Percentiles rank a stretch among this genome's conserved stretches.
Evolutionary conservation across 2,888 invertebrate species (phyloP).

Genomic region (Xylota sylvarum): DNA sequence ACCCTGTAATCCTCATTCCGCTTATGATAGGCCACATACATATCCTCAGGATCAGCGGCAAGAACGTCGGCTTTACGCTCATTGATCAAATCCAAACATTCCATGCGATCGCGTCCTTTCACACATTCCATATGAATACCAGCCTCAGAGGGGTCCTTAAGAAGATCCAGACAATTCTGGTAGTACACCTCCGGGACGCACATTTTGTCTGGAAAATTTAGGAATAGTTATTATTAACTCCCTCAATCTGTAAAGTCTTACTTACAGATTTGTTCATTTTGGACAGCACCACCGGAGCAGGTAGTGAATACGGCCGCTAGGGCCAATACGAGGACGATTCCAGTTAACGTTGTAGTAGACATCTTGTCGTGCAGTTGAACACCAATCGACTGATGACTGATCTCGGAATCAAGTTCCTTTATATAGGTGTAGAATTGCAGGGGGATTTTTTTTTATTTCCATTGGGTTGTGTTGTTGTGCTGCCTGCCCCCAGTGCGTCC

Average conservation of each 20-base stretch:
- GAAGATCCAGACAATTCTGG: constrained; percentile 87
- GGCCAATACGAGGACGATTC: constrained; percentile 52
- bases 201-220: constrained; percentile 87
- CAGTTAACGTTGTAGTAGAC: constrained; percentile 58
- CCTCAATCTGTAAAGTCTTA: neutral
- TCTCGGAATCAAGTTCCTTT: constrained; percentile 72
- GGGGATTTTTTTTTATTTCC: constrained; percentile 62
- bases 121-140: constrained; percentile 88
- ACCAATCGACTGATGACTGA: constrained; percentile 72
- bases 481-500: constrained; percentile 2
- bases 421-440: constrained; percentile 58
- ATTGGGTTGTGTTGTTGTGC: constrained; percentile 31
- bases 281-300: constrained; percentile 48
- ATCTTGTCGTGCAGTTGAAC: constrained; percentile 68
- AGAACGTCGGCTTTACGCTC: constrained; percentile 92
- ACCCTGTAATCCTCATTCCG: constrained; percentile 91
- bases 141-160: constrained; percentile 84
- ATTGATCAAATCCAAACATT: constrained; percentile 91
- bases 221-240: neutral
- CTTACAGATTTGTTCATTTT: constrained; percentile 72
- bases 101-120: constrained; percentile 89
- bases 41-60: constrained; percentile 94
- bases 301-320: constrained; percentile 45
- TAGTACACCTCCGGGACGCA: constrained; percentile 89
- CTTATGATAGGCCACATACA: constrained; percentile 92